Evolutionary conservation across 2,888 invertebrate species (phyloP), one percentile per base, ranked within the genome.

Genomic region (Germaria angustata): DNA sequence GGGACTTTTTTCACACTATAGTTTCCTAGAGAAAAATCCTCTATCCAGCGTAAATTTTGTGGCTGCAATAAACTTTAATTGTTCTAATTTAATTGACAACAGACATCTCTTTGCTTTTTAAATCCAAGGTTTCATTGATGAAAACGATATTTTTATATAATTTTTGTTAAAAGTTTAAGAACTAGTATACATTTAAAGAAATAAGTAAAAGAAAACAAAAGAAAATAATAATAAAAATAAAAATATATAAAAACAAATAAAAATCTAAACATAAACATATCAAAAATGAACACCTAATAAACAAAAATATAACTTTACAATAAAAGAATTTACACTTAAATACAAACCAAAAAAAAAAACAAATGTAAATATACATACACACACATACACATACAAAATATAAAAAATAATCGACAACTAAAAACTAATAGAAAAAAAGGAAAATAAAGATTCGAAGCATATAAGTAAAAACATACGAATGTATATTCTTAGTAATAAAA

Each of bases 281-380:
- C 73, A 77, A 17, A 84, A 78, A 59, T 69, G 80, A 78, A 85
- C 81, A 84, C 80, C 77, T 81, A 81, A 87, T 81, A 85, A 84
- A 84, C 85, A 84, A 81, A 77, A 84, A 86, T 84, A 82, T 39
- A 86, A 13, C 41, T 28, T 66, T 79, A 71, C 53, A 81, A 72
- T 13, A 77, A 81, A 24, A 61, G 46, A 69, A 63, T 55, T 32
- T 78, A 84, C 61, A 53, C 17, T 41, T 51, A 44, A 28, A 57
- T n/a, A 32, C 32, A 36, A 17, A 5, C 44, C n/a, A 41, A 44
- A 36, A 15, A 5, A 55, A 53, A 13, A 22, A 32, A 57, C 3
- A 57, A n/a, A 59, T 34, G 32, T 22, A 57, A 36, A 55, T 51
- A 55, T 51, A 28, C 28, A 28, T 28, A 28, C 28, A 28, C 28